phyloP scores from a whole-genome alignment of 2,888 invertebrate species.

The Dynastes tityus region DNA sequence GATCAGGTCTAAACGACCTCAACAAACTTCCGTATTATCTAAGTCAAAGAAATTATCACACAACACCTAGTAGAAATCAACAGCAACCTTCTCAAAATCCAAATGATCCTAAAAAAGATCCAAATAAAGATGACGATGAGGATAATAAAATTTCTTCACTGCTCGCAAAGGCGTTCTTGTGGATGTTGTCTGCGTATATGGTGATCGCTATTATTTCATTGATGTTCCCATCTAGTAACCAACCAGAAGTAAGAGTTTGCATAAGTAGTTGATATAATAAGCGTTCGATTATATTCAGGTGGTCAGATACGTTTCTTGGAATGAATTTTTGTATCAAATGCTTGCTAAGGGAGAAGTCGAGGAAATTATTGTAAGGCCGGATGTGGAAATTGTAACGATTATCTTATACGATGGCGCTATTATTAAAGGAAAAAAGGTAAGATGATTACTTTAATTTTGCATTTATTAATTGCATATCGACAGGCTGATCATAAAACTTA shows the following conservation, averaged over 20 bases:
- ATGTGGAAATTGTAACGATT: conserved; percentile 88
- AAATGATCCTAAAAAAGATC: conserved; percentile 63
- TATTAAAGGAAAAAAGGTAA: conserved; percentile 84
- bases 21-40: conserved; percentile 63
- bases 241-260: conserved; percentile 77
- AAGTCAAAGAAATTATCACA: conserved; percentile 61
- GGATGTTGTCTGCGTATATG: conserved; percentile 85
- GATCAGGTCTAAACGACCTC: conserved; percentile 72
- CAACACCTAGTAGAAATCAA: conserved; percentile 58
- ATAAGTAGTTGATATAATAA: background rate
- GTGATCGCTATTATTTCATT: conserved; percentile 82
- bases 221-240: conserved; percentile 80
- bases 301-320: conserved; percentile 92
- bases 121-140: conserved; percentile 75
- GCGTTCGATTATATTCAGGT: conserved; percentile 67
- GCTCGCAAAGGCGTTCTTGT: conserved; percentile 83
- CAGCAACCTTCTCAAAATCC: conserved; percentile 41
- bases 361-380: conserved; percentile 88
- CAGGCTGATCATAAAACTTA: conserved; percentile 79
- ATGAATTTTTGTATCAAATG: conserved; percentile 97
- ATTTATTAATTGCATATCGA: background rate
- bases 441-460: background rate
- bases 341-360: conserved; percentile 95
- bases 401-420: conserved; percentile 89
- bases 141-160: conserved; percentile 82